Percentiles rank a stretch among this genome's conserved stretches.
These are phyloP conservation scores for Aegotheles bennettii DNA, from an alignment of 2,113 vertebrate species.

Conservation along the genomic window DNA sequence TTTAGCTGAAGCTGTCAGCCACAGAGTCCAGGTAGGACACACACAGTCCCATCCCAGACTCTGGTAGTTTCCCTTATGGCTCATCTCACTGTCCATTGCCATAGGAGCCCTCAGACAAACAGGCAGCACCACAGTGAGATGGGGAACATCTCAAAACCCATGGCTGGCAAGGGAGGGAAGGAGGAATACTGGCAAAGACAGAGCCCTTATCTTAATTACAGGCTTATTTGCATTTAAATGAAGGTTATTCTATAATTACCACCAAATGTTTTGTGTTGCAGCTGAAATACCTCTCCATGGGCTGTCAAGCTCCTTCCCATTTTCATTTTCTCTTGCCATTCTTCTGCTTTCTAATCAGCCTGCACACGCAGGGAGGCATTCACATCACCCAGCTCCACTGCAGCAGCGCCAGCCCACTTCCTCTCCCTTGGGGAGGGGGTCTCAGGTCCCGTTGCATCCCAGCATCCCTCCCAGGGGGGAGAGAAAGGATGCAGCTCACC, in stretches of 20 bases:
- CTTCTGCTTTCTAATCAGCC: conserved; percentile 72
- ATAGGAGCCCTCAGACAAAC: conserved; percentile 28
- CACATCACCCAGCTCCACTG: neutral
- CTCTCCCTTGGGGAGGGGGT: neutral
- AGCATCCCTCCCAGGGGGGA: neutral
- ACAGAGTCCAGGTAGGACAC: neutral
- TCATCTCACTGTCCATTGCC: neutral
- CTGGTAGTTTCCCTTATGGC: neutral
- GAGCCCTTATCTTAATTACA: conserved; percentile 84
- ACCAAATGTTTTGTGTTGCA: conserved; percentile 78
- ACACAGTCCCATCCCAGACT: rapidly evolving
- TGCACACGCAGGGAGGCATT: conserved; percentile 36
- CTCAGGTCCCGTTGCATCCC: neutral
- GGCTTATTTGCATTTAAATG: conserved; percentile 85
- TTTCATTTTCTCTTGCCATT: conserved; percentile 73
- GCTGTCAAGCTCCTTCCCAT: conserved; percentile 76
- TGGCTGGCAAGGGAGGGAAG: conserved; percentile 43
- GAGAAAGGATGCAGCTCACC: neutral
- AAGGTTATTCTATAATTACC: conserved; percentile 84
- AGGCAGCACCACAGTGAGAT: conserved; percentile 55
- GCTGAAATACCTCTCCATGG: conserved; percentile 80
- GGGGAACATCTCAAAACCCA: conserved; percentile 64
- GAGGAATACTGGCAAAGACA: conserved; percentile 71
- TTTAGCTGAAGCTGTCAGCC: neutral
- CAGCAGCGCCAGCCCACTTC: neutral